phyloP scores from a whole-genome alignment of 53 echinoderm and acorn worm species.

The Patiria pectinifera region DNA sequence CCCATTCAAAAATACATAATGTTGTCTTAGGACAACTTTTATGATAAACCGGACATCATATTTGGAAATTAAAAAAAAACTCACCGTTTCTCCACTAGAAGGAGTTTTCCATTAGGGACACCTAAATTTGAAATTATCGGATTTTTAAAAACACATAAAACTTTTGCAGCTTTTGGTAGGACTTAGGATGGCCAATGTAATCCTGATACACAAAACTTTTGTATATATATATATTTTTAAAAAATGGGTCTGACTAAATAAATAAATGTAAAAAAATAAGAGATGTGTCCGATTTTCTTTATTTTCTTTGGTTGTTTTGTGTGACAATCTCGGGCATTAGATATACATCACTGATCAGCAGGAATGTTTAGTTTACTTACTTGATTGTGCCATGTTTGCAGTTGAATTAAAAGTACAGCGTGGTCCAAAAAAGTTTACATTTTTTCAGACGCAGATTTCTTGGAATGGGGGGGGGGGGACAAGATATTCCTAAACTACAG shows the following conservation, averaged over 20 bases:
- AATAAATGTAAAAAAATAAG: neutral
- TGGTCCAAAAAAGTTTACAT: no score
- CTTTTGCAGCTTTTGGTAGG: neutral
- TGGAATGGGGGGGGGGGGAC: no score
- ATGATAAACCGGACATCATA: conserved; percentile 13
- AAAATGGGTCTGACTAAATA: conserved; percentile 24
- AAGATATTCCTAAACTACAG: no score
- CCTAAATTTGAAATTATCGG: neutral
- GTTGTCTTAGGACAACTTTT: neutral
- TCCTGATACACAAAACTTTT: neutral
- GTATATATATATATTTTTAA: neutral
- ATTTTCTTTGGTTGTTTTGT: conserved; percentile 1
- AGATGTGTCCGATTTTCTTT: neutral
- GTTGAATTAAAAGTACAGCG: no score
- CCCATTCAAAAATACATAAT: neutral
- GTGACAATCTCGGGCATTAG: neutral
- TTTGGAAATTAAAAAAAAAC: neutral
- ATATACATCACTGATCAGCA: neutral
- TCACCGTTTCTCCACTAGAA: conserved; percentile 4
- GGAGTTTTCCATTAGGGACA: conserved; percentile 27
- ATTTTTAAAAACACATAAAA: neutral
- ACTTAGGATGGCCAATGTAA: neutral
- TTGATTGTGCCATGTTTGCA: no score
- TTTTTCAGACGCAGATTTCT: no score
- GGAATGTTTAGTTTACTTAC: no score